A percentile compares a stretch with the other conserved stretches of the same genome.
These are phyloP conservation scores for Holocentrus rufus DNA, from an alignment of 2,797 vertebrate genomes.

Conservation along the genomic window DNA sequence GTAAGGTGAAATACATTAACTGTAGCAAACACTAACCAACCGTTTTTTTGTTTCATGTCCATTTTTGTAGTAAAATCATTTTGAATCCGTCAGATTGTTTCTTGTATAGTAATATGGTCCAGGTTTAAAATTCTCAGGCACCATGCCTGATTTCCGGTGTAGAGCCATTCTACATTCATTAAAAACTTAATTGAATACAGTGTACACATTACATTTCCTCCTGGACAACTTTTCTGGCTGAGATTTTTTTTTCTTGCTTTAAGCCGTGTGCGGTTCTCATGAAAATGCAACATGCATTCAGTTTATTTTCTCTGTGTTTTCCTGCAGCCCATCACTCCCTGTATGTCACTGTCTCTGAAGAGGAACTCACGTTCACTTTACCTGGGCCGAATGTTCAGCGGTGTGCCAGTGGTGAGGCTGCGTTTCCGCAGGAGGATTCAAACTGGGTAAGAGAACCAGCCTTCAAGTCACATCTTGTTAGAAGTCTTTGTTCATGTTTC, in stretches of 20 bases:
- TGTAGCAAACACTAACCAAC: constrained; percentile 20
- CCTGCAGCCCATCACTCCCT: constrained; percentile 87
- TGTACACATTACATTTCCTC: no score
- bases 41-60: not conserved
- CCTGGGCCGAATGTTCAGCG: constrained; percentile 95
- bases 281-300: not conserved
- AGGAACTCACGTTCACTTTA: constrained; percentile 92
- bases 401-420: constrained; percentile 89
- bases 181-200: no score
- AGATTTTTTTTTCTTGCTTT: no score
- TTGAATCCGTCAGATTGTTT: not conserved
- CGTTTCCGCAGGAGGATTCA: constrained; percentile 91
- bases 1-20: constrained; percentile 86
- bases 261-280: constrained; percentile 1
- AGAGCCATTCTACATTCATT: no score
- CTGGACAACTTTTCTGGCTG: no score
- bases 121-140: no score
- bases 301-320: constrained; percentile 11
- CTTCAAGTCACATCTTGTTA: no score
- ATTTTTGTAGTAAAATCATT: not conserved
- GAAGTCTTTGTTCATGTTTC: not conserved
- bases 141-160: no score
- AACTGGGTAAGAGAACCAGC: constrained; percentile 84
- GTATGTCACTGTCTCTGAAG: constrained; percentile 83
- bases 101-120: not conserved